Evolutionary conservation across 2,113 vertebrate genomes (phyloP), one percentile per base, ranked within the genome.

Genomic region (Pedetes capensis): DNA sequence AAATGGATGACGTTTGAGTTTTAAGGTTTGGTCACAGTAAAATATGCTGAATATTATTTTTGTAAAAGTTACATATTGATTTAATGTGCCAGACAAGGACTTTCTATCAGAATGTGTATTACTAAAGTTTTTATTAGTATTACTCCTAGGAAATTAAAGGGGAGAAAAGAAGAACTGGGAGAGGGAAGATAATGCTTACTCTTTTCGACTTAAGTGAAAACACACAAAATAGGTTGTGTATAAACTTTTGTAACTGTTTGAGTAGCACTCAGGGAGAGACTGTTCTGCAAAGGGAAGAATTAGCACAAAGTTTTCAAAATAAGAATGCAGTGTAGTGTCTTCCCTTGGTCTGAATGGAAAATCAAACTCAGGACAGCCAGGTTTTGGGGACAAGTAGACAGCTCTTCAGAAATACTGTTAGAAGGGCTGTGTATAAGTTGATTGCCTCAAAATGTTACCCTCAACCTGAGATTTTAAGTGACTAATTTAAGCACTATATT

Each of bases 371-470:
- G n/a, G 18, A 32, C 0, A 66, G 25, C 13, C 18, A 47, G 5
- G 32, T 5, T 53, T 44, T 20, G 3, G 3, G 27, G 11, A 5
- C 29, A 64, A 76, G 4, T 8, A 47, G 47, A 10, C 0, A 1
- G 39, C 25, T 59, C 59, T 81, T 47, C 90, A 95, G 57, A 93
- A 91, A 32, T 37, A 81, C 0, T 93, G 22, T 63, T 71, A 82
- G 25, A 82, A 66, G 12, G 9, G 29, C 8, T 59, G 27, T 27
- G 18, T 37, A n/a, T 39, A 53, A 53, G 18, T 6, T 22, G 1
- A 85, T 57, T 42, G 25, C 1, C 47, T n/a, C n/a, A n/a, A n/a
- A 44, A 79, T 51, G 39, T 11, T 23, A n/a, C 8, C 29, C 42
- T 82, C 8, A 51, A 20, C 27, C 16, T 92, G 37, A 82, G 78